phyloP scores from a whole-genome alignment of 2,113 vertebrate genomes.

The Sclerurus mexicanus region DNA sequence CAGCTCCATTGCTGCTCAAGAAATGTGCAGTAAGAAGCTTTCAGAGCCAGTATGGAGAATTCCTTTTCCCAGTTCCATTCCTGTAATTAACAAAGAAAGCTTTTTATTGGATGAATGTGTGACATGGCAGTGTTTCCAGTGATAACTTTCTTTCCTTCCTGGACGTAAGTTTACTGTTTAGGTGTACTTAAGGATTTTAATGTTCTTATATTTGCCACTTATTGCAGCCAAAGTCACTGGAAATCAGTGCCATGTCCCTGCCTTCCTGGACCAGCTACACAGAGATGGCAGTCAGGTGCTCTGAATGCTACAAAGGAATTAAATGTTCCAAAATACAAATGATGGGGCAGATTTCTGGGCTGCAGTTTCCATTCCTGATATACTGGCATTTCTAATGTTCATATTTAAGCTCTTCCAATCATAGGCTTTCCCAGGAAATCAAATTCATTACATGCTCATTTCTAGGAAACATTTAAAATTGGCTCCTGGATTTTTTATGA shows the following conservation, averaged over 20 bases:
- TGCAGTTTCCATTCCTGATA: background rate
- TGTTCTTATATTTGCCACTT: background rate
- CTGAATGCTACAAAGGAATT: background rate
- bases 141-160: background rate
- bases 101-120: background rate
- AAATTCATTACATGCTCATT: background rate
- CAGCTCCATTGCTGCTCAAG: background rate
- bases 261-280: background rate
- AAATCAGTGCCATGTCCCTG: background rate
- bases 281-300: background rate
- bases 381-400: background rate
- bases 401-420: background rate
- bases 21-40: background rate
- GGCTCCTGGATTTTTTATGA: background rate
- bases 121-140: background rate
- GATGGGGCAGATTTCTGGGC: background rate
- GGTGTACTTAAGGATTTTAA: background rate
- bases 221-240: background rate
- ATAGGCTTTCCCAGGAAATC: background rate
- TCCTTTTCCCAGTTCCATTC: background rate
- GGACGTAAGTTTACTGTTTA: background rate
- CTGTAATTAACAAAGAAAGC: background rate
- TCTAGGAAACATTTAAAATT: background rate
- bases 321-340: background rate
- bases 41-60: background rate